A percentile compares a stretch with the other conserved stretches of the same genome.
Evolutionary conservation across 2,888 invertebrate genomes (phyloP).

Genomic region (Eilema griseolum): DNA sequence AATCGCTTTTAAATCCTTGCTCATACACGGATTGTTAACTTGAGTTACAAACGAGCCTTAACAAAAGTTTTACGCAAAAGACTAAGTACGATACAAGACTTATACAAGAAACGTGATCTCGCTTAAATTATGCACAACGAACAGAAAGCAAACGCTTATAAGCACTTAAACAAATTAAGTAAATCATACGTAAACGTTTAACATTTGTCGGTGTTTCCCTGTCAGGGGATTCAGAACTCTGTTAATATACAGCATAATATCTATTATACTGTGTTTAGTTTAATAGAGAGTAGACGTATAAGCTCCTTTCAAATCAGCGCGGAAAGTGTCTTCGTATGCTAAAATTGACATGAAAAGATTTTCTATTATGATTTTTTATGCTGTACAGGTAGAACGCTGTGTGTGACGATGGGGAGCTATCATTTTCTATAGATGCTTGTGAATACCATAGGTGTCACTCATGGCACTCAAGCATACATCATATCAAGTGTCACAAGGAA

Average conservation of each 20-base stretch:
- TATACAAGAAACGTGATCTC: conserved; percentile 31
- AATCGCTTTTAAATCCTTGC: no score
- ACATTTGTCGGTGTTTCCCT: neutral
- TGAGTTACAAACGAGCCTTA: conserved; percentile 16
- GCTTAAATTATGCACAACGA: conserved; percentile 37
- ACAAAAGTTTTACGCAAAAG: conserved; percentile 19
- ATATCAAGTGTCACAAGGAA: neutral
- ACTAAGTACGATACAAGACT: conserved; percentile 10
- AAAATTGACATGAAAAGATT: conserved; percentile 3
- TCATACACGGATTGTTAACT: neutral
- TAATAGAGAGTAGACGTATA: neutral
- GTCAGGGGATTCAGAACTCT: neutral
- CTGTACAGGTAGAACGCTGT: neutral
- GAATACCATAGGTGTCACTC: neutral
- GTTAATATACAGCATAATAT: neutral
- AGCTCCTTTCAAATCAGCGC: neutral
- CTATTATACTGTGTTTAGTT: neutral
- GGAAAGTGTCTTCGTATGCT: neutral
- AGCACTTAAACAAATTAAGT: conserved; percentile 12
- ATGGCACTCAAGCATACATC: neutral
- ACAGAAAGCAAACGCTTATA: conserved; percentile 2
- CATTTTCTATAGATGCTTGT: neutral
- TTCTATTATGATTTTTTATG: neutral
- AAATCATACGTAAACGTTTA: conserved; percentile 15
- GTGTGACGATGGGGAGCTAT: neutral